Conservation (phyloP, 2,113 vertebrate genomes). For the Oncorhynchus gorbuscha region DNA sequence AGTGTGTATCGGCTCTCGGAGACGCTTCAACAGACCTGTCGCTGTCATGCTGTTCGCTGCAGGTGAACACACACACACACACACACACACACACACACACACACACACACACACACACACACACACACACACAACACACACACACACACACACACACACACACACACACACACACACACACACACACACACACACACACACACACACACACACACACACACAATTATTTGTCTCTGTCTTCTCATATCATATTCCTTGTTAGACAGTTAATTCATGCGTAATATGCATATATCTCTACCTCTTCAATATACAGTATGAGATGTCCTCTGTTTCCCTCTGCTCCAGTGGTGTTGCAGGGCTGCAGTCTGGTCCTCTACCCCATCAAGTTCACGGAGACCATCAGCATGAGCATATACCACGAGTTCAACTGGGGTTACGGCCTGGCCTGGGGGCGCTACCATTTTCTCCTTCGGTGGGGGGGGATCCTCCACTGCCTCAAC, state of each 20-base stretch:
- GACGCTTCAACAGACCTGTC: conserved; percentile 88
- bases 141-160: too few relatives aligned
- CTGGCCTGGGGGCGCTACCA: conserved; percentile 98
- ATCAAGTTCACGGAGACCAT: conserved; percentile 98
- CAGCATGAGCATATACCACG: conserved; percentile 96
- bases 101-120: too few relatives aligned
- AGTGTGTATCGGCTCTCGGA: conserved; percentile 76
- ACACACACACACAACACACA: too few relatives aligned
- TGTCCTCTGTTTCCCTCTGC: conserved; percentile 24
- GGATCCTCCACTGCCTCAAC: conserved; percentile 97
- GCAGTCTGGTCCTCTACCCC: conserved; percentile 95
- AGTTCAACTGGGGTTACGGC: conserved; percentile 99
- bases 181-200: too few relatives aligned
- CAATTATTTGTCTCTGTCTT: too few relatives aligned
- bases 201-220: too few relatives aligned
- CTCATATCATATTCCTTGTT: too few relatives aligned
- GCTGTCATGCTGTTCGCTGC: conserved; percentile 96
- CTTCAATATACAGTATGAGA: too few relatives aligned
- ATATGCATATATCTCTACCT: too few relatives aligned
- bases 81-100: too few relatives aligned
- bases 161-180: too few relatives aligned
- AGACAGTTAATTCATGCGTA: too few relatives aligned
- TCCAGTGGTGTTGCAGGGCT: conserved; percentile 94
- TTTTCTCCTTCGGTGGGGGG: conserved; percentile 98
- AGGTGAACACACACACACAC: conserved; percentile 75